Percentiles rank a stretch among this genome's conserved stretches.
These are phyloP conservation scores for Craseonycteris thonglongyai DNA, from an alignment of 2,113 vertebrate species.

Conservation along the genomic window DNA sequence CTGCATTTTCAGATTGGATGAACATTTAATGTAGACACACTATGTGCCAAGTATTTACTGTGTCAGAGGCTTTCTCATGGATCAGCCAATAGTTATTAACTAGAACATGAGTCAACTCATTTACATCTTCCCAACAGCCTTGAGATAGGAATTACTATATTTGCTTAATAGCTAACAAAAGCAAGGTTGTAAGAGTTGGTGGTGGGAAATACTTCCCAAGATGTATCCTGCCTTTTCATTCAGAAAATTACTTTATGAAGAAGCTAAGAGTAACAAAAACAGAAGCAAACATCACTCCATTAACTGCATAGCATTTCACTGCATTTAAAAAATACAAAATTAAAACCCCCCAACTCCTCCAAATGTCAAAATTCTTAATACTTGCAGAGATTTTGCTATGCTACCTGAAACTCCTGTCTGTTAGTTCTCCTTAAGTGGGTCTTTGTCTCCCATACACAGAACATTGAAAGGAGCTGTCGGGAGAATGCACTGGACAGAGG, in stretches of 20 bases:
- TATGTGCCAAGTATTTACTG: neutral
- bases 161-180: neutral
- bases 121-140: neutral
- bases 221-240: neutral
- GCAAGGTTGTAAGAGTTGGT: neutral
- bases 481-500: constrained; percentile 6
- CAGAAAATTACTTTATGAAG: neutral
- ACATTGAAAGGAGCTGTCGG: neutral
- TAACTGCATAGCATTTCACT: neutral
- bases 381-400: constrained; percentile 28
- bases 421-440: neutral
- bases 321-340: neutral
- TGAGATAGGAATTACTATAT: neutral
- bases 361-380: neutral
- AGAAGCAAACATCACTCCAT: neutral
- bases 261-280: neutral
- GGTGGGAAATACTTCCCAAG: neutral
- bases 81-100: neutral
- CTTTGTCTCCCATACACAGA: neutral
- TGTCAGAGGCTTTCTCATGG: neutral
- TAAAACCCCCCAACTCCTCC: neutral
- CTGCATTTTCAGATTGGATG: neutral
- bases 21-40: neutral
- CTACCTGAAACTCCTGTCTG: neutral
- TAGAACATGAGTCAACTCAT: neutral